Base-by-base conservation (phyloP, 2,797 vertebrate genomes). In the Liparis tanakae region DNA sequence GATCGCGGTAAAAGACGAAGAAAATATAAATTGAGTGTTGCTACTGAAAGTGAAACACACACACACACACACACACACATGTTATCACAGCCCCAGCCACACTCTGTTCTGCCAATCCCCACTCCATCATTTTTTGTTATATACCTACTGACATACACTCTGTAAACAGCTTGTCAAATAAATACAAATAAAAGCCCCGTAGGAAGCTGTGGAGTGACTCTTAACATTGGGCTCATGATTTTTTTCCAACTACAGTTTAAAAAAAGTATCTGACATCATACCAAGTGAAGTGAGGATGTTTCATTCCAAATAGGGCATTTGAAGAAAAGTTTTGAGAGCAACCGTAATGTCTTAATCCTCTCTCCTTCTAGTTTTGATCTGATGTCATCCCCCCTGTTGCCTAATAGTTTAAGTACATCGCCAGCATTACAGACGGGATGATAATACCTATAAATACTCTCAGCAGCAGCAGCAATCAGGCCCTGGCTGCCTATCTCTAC, bases 371-470 rank as follows among this genome's bases (percentile, higher is more conserved):
- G 3, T 84, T 87, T 86, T 76, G 85, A 90, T 88, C 86, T 91
- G 90, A 93, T 90, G 90, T 93, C 91, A 93, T 90, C 79, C 67
- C 65, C 6, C 18, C 50, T 63, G 88, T 88, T 92, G 91, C 89
- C 68, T 61, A 83, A 91, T 88, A 84, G 74, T 79, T 25, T 78
- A 80, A 22, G 22, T 74, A 72, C 78, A 89, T 80, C 54, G 70
- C 80, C 82, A 82, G 70, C 84, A 87, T 84, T 76, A 83, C 85
- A 87, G 73, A 74, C 70, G 72, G 65, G 71, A 82, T 87, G 88
- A 92, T 92, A 91, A 91, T 90, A 79, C 78, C 84, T 88, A 86
- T 86, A 91, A 91, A 92, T 91, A 88, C 59, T 77, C 79, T 71
- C 50, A 33, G 72, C 75, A 20, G 72, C 74, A 50, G 69, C 88